phyloP scores from a whole-genome alignment of 2,797 vertebrate species.

The Chloroceryle amazona region DNA sequence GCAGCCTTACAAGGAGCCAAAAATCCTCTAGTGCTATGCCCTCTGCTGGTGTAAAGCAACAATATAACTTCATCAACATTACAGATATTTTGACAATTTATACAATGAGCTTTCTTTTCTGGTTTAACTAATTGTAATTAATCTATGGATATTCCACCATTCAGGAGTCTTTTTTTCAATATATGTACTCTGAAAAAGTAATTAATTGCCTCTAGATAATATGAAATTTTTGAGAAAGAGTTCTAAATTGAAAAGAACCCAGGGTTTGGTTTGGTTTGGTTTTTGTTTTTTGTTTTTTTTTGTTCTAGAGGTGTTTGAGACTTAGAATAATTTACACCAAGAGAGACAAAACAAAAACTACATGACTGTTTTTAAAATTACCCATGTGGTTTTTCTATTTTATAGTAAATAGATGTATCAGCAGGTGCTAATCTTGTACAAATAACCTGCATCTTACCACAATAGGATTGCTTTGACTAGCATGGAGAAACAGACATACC shows the following conservation, averaged over 20 bases:
- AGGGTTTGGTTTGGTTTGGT: not conserved
- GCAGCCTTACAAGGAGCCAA: not conserved
- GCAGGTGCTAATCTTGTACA: constrained; percentile 42
- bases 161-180: not conserved
- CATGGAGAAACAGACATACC: constrained; percentile 2
- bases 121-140: not conserved
- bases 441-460: constrained; percentile 27
- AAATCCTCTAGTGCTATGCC: not conserved
- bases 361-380: not conserved
- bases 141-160: not conserved
- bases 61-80: not conserved
- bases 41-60: not conserved
- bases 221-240: not conserved
- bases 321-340: not conserved
- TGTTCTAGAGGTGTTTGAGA: not conserved
- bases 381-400: not conserved
- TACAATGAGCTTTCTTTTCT: not conserved
- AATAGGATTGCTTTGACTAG: constrained; percentile 47
- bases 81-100: not conserved
- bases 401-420: not conserved
- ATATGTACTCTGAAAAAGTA: not conserved
- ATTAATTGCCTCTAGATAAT: not conserved
- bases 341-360: constrained; percentile 18
- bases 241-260: not conserved
- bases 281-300: not conserved